phyloP scores from a whole-genome alignment of 1,140 invertebrate genomes.

The Macrostomum lignano region DNA sequence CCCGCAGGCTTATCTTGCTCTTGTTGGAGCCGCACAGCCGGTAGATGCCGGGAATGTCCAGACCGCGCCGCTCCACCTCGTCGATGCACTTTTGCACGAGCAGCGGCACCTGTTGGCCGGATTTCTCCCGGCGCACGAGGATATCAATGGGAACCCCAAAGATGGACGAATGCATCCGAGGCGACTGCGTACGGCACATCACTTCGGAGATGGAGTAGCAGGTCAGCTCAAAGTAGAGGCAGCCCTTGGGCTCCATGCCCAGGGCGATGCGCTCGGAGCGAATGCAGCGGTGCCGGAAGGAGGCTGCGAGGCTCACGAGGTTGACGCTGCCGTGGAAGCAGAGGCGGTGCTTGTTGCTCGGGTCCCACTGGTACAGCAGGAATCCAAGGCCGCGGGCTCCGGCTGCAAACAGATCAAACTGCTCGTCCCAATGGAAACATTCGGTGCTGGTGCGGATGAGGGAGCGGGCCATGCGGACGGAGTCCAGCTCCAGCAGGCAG shows the following conservation, averaged over 20 bases:
- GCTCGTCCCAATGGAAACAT: conserved; percentile 95
- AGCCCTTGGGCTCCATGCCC: conserved; percentile 58
- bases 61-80: conserved; percentile 69
- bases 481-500: conserved; percentile 78
- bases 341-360: conserved; percentile 31
- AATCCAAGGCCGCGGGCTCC: conserved; percentile 70
- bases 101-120: conserved; percentile 50
- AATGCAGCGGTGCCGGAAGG: not conserved
- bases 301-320: conserved; percentile 8
- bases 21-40: conserved; percentile 79
- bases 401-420: conserved; percentile 66
- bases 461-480: conserved; percentile 79
- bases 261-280: conserved; percentile 39
- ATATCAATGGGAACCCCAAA: conserved; percentile 3
- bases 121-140: conserved; percentile 2
- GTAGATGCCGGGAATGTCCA: conserved; percentile 77
- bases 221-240: conserved; percentile 62
- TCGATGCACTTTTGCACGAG: conserved; percentile 69
- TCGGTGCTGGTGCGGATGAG: conserved; percentile 82
- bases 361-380: conserved; percentile 90
- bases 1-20: conserved; percentile 66
- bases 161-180: not conserved
- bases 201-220: conserved; percentile 35
- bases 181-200: not conserved
- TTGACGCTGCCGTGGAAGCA: conserved; percentile 22